phyloP scores from a whole-genome alignment of 2,888 invertebrate genomes.

The Ochropleura leucogaster region DNA sequence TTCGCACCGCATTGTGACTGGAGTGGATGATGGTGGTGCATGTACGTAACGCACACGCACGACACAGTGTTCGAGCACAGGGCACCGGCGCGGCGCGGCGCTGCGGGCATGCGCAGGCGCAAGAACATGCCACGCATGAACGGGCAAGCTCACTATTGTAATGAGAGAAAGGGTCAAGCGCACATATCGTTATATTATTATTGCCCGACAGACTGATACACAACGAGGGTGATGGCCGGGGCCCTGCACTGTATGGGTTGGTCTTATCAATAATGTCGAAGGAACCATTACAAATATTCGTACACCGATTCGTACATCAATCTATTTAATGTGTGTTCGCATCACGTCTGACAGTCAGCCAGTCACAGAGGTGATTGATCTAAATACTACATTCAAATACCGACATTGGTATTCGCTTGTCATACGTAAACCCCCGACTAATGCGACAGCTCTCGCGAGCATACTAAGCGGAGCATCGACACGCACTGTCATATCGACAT shows the following conservation, averaged over 20 bases:
- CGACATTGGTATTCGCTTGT: constrained; percentile 38
- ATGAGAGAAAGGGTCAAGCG: constrained; percentile 16
- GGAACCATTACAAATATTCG: background rate
- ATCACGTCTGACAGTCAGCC: constrained; percentile 28
- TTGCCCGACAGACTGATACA: background rate
- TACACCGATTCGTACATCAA: background rate
- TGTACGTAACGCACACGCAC: background rate
- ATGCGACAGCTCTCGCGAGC: constrained; percentile 27
- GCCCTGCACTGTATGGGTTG: background rate
- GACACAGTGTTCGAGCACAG: background rate
- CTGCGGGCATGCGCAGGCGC: background rate
- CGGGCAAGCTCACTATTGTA: constrained; percentile 13
- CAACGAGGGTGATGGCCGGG: background rate
- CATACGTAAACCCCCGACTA: constrained; percentile 38
- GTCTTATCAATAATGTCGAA: background rate
- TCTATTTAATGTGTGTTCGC: constrained; percentile 5
- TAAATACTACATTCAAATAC: constrained; percentile 45
- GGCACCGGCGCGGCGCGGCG: background rate
- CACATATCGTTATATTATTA: background rate
- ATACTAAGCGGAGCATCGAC: constrained; percentile 21
- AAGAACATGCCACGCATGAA: background rate
- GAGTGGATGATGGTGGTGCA: no score
- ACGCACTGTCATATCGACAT: constrained; percentile 15
- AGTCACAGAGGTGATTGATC: constrained; percentile 48
- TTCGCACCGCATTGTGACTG: no score